Evolutionary conservation across 2,888 invertebrate species (phyloP), one percentile per base, ranked within the genome.

Genomic region (Siphonodentalium dalli): DNA sequence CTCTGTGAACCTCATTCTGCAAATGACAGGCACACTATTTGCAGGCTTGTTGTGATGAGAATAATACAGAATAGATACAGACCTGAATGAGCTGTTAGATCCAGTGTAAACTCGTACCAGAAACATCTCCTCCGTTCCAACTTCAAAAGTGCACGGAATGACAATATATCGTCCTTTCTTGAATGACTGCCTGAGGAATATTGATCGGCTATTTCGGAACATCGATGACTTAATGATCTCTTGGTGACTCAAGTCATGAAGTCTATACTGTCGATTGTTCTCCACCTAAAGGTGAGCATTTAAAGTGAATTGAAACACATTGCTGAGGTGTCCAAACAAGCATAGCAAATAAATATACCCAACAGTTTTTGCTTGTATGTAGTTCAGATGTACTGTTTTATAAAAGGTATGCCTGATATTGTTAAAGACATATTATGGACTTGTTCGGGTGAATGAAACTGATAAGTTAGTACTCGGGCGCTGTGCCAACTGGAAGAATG

Each of bases 101-200:
- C 71, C 68, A 20, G 78, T 71, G 65, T 80, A 82, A 29, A 86
- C 74, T 54, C 87, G 75, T 34, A 87, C 72, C 61, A 87, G 77
- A 71, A 85, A 87, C 35, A 82, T 77, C 7, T 84, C 83, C 43
- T 81, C 81, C 49, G 84, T 78, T 20, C 82, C 83, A 2, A 85
- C 83, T 20, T 85, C 85, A 73, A 85, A 87, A 1, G 87, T 86
- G 13, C 86, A 85, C 1, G 86, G 85, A 13, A 87, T 70, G 4
- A 87, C 71, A 9, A 86, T 80, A 71, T 86, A 86, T 7, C 85
- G 80, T 0, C 86, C 86, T 39, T 74, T 74, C 20, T 61, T 57
- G 39, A 83, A 61, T 8, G 71, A 72, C 23, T 80, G 65, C 33
- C 82, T 76, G 48, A 83, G 61, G 63, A 84, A 83, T 21, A 84